Evolutionary conservation across 2,888 invertebrate genomes (phyloP), one percentile per base, ranked within the genome.

Genomic region (Antitype chi): DNA sequence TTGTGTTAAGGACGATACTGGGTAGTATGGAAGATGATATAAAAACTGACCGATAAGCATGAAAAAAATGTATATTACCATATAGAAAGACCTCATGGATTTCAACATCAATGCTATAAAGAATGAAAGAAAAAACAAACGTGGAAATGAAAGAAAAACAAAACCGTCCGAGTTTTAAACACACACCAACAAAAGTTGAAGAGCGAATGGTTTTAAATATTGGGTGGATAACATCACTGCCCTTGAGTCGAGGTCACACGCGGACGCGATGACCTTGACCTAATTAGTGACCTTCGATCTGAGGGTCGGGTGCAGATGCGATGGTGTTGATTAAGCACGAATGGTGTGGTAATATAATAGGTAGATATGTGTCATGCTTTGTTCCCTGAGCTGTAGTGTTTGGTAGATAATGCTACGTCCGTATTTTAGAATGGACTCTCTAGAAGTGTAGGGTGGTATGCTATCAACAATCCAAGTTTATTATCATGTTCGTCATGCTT

Each of bases 241-340:
- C 83, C 85, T 78, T 85, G 83, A 55, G 66, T 17, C n/a, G 72
- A 73, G 85, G 78, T 78, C 85, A 72, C 49, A 38, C 11, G 53
- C n/a, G 63, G 63, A 38, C 63, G 59, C 3, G 25, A 20, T 74
- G 72, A 81, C 78, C 85, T 81, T 84, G 78, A 49, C 85, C 78
- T 38, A 84, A 81, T 84, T 80, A 78, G 25, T 81, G 84, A 85
- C 84, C 84, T 84, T 85, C 82, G 71, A 78, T 81, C 78, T 25
- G 69, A 72, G 85, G 74, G 72, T 70, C 64, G 71, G 68, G 62
- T 64, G 74, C 69, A 55, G 74, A 74, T 62, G 64, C 69, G 80
- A 80, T 84, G 73, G 77, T 62, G 73, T 78, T 81, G 78, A 84
- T 85, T 78, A 81, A 53, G 74, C 84, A 84, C 82, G 85, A 57